Conservation (phyloP, 2,113 vertebrate species). For the Apaloderma vittatum region DNA sequence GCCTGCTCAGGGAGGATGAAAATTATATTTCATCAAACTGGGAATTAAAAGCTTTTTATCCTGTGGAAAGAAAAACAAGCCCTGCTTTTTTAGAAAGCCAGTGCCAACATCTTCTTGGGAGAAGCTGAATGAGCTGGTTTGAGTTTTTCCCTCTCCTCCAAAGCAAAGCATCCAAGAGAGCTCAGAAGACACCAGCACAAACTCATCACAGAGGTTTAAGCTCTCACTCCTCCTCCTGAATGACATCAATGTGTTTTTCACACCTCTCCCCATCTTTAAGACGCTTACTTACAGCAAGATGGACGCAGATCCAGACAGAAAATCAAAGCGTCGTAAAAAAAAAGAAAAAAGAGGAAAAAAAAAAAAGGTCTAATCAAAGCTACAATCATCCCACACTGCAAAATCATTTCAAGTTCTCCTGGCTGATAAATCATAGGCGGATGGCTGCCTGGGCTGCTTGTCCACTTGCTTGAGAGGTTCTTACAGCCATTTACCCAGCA, state of each 20-base stretch:
- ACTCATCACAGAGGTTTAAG: fast-evolving
- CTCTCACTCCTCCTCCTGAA: neutral
- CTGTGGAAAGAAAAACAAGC: neutral
- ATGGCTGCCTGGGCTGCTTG: fast-evolving
- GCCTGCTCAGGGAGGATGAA: neutral
- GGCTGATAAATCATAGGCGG: neutral
- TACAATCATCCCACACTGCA: fast-evolving
- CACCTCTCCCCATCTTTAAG: neutral
- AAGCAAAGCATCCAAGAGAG: neutral
- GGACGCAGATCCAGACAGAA: neutral
- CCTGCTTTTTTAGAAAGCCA: neutral
- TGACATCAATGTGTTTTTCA: neutral
- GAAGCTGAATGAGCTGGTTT: neutral
- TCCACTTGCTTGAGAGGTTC: neutral
- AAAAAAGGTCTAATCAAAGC: neutral
- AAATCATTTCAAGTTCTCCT: neutral
- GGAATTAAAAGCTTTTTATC: neutral
- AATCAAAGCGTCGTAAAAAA: neutral
- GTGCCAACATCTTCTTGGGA: neutral
- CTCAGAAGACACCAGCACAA: neutral
- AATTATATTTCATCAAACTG: neutral
- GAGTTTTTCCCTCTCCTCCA: neutral
- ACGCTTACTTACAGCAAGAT: neutral
- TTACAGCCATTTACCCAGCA: neutral
- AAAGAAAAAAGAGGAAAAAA: neutral